Evolutionary conservation across 2,797 vertebrate genomes (phyloP), one percentile per base, ranked within the genome.

Genomic region (Urosaurus nigricauda): DNA sequence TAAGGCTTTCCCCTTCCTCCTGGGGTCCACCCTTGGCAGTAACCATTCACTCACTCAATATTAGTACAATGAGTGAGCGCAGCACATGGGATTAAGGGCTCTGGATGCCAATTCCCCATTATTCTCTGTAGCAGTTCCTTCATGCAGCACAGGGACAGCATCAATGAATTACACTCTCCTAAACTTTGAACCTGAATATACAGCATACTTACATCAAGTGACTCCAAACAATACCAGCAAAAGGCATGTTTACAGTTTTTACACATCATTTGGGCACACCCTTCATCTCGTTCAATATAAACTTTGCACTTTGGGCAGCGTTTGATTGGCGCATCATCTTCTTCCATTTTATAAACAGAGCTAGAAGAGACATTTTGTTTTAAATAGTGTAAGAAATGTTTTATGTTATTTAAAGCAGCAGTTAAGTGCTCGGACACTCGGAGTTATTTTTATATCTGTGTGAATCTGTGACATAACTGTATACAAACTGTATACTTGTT

Each of bases 201-300:
- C 71, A 37, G 26, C 19, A 14, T 84, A 99, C 99, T 99, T 96
- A 99, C 99, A 80, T 99, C 99, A 92, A 99, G 97, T 24, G 99
- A 99, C 93, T 99, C 98, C 95, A 99, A 97, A 93, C 99, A 99
- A 97, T 99, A 99, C 99, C 99, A 99, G 97, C 99, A 99, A 97
- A 99, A 99, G 91, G 99, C 98, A 6, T 99, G 99, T 91, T 99
- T 99, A 97, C 99, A 99, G 96, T 98, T 99, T 97, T 98, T 99
- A 94, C 99, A 99, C 99, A 99, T 99, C 99, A 99, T 99, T 95
- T 99, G 99, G 0, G 99, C 99, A 13, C 99, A 99, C 85, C 99
- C 99, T 90, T 99, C 99, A 26, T 99, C 98, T 79, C 99, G 96
- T 95, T 99, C 99, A 16, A 99, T 99, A 97, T 99, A 99, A 90